A percentile compares a stretch with the other conserved stretches of the same genome.
Evolutionary conservation across 2,888 invertebrate genomes (phyloP).

Genomic region (Seira ritae): DNA sequence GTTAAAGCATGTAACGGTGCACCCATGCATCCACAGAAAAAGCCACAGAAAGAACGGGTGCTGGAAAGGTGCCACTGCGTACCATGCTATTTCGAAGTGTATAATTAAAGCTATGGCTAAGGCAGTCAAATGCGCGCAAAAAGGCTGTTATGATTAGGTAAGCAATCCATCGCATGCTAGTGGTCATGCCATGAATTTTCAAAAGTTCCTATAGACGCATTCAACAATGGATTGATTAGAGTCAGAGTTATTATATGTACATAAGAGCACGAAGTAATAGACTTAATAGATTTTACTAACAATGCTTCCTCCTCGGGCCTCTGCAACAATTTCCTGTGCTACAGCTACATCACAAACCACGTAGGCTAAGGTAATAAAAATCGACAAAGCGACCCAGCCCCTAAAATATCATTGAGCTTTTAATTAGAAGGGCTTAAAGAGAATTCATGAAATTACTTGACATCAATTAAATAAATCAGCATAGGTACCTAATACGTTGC

Average conservation of each 20-base stretch:
- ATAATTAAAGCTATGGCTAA: conserved; percentile 30
- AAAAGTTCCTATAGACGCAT: conserved; percentile 57
- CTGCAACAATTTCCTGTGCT: conserved; percentile 34
- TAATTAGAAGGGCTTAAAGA: too few relatives aligned
- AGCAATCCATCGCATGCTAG: conserved; percentile 55
- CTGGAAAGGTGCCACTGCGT: conserved; percentile 12
- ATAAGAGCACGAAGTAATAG: background rate
- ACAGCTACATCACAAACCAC: conserved; percentile 31
- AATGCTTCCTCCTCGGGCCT: conserved; percentile 46
- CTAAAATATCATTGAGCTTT: conserved; percentile 12
- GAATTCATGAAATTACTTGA: too few relatives aligned
- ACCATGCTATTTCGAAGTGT: conserved; percentile 26
- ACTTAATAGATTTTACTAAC: conserved; percentile 25
- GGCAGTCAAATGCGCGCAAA: conserved; percentile 20
- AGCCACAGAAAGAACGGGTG: conserved; percentile 39
- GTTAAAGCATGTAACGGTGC: conserved; percentile 35
- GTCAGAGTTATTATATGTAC: too few relatives aligned
- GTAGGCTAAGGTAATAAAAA: conserved; percentile 43
- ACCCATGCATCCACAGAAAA: conserved; percentile 51
- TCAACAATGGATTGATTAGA: conserved; percentile 3
- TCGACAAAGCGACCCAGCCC: conserved; percentile 32
- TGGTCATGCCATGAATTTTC: conserved; percentile 63
- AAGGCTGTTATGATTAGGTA: conserved; percentile 29
- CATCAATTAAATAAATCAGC: too few relatives aligned
- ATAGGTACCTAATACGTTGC: background rate